These are phyloP conservation scores for Halcyon chelicuti DNA, from an alignment of 2,797 vertebrate species.

Conservation along the genomic window DNA sequence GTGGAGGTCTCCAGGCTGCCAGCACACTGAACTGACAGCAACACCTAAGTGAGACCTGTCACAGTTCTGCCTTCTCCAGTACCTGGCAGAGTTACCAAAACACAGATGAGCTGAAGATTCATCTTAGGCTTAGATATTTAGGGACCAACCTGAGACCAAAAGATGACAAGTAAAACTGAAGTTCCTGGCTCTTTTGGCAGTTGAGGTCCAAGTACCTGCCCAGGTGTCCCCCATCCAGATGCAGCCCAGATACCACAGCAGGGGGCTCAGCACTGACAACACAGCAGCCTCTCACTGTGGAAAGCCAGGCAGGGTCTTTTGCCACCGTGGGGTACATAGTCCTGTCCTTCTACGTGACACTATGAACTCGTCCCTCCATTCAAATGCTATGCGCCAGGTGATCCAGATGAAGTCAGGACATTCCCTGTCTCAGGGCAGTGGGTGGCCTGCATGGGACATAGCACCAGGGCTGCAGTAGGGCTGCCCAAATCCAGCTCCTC, in stretches of 20 bases:
- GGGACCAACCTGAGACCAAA: not conserved
- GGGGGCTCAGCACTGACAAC: not conserved
- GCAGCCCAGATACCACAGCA: not conserved
- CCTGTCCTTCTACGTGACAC: not conserved
- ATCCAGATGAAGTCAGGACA: not conserved
- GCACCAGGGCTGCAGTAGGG: not conserved
- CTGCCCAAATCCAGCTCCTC: not conserved
- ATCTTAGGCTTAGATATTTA: not conserved
- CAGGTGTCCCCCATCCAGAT: not conserved
- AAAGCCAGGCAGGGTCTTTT: not conserved
- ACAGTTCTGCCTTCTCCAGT: not conserved
- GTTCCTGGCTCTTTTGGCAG: not conserved
- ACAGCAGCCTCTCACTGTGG: not conserved
- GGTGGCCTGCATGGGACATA: not conserved
- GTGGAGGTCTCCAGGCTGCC: not conserved
- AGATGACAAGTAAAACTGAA: not conserved
- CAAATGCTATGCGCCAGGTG: not conserved
- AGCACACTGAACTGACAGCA: rapidly evolving
- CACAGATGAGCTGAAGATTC: not conserved
- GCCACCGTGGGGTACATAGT: not conserved
- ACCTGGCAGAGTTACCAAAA: not conserved
- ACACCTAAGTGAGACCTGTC: not conserved
- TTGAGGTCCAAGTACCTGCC: not conserved
- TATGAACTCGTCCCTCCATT: not conserved
- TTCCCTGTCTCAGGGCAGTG: not conserved